These are phyloP conservation scores for Tor tambroides DNA, from an alignment of 2,113 vertebrate species.

Conservation along the genomic window DNA sequence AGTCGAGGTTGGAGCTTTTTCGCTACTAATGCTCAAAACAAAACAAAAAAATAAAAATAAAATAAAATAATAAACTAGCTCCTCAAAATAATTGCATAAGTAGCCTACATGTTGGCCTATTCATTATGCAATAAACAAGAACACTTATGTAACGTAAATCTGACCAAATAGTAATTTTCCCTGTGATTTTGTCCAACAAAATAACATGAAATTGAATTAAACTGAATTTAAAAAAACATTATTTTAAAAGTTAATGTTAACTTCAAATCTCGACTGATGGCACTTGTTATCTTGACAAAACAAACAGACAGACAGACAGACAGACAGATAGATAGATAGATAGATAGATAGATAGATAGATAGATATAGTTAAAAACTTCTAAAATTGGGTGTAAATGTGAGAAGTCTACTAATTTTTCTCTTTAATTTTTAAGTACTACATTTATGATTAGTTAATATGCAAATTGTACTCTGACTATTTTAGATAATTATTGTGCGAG, in stretches of 20 bases:
- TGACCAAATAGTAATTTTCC: background rate
- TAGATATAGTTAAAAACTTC: too few species aligned
- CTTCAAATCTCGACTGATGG: background rate
- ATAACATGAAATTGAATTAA: background rate
- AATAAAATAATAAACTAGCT: background rate
- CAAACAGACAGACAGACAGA: background rate
- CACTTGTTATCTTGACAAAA: too few species aligned
- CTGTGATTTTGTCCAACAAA: background rate
- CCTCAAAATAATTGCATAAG: background rate
- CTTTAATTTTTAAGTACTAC: background rate
- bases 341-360: too few species aligned
- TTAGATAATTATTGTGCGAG: background rate
- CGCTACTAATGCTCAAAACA: too few species aligned
- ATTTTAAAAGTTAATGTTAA: background rate
- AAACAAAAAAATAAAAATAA: too few species aligned
- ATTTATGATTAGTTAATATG: background rate
- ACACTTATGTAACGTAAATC: background rate
- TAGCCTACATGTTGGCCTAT: background rate
- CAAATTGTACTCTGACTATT: background rate
- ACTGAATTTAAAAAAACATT: background rate
- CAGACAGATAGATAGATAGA: background rate
- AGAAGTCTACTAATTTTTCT: background rate
- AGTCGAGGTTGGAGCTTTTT: background rate
- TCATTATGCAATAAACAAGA: background rate
- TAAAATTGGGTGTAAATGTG: background rate